Evolutionary conservation across 2,797 vertebrate species (phyloP).

Genomic region (Toxotes lorentzi): DNA sequence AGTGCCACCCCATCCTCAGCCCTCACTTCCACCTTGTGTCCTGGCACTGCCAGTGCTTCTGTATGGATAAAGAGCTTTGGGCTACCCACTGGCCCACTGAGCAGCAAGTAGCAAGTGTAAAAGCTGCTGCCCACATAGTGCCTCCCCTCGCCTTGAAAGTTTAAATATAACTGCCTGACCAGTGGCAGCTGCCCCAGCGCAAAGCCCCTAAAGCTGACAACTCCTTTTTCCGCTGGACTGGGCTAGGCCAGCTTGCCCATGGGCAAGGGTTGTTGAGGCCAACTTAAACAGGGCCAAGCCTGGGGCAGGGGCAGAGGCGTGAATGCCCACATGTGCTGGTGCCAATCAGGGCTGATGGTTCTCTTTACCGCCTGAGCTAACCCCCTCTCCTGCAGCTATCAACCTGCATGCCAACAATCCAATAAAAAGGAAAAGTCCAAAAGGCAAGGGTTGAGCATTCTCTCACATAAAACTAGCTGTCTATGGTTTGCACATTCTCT

Average conservation of each 20-base stretch:
- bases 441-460: constrained; percentile 32
- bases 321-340: constrained; percentile 88
- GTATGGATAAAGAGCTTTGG: constrained; percentile 84
- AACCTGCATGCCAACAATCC: constrained; percentile 45
- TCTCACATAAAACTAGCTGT: constrained; percentile 28
- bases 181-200: constrained; percentile 82
- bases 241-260: constrained; percentile 47
- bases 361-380: constrained; percentile 78
- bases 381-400: constrained; percentile 71
- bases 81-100: constrained; percentile 65
- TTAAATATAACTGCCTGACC: constrained; percentile 84
- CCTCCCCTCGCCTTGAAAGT: constrained; percentile 75
- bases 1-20: constrained; percentile 54
- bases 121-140: constrained; percentile 68
- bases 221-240: constrained; percentile 74
- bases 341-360: constrained; percentile 88
- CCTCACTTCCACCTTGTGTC: constrained; percentile 58
- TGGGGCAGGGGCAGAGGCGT: constrained; percentile 74
- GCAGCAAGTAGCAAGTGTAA: constrained; percentile 85
- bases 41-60: constrained; percentile 75
- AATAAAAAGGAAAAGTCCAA: constrained; percentile 60
- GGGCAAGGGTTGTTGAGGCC: constrained; percentile 65
- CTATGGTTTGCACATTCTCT: constrained; percentile 24
- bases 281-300: constrained; percentile 70
- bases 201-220: constrained; percentile 86